Conservation (phyloP, 2,797 vertebrate species). For the Natrix natrix region DNA sequence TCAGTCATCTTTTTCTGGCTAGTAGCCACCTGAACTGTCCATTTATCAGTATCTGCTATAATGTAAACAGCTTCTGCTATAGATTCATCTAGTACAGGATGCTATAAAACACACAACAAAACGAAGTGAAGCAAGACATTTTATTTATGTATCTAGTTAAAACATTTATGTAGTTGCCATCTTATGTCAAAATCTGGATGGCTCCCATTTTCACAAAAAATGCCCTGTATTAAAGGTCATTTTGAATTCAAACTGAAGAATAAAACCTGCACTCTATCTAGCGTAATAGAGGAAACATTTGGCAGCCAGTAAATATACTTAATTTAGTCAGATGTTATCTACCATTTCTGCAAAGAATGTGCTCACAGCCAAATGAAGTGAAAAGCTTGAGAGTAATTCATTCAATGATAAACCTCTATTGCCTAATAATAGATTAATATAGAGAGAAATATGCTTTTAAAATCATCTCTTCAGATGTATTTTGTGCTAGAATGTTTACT, state of each 20-base stretch:
- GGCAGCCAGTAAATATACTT: slow-evolving; percentile 5
- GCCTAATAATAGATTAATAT: not conserved
- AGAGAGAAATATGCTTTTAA: not conserved
- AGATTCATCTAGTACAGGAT: slow-evolving; percentile 84
- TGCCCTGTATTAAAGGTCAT: slow-evolving; percentile 25
- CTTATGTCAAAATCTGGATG: not conserved
- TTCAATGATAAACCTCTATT: not conserved
- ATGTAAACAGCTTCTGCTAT: slow-evolving; percentile 85
- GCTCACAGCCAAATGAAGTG: not conserved
- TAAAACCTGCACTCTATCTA: not conserved
- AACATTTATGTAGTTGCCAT: not conserved
- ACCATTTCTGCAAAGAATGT: not conserved
- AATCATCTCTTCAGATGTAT: not conserved
- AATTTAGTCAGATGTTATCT: slow-evolving; percentile 7
- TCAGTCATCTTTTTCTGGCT: slow-evolving; percentile 80
- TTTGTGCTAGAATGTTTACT: not conserved
- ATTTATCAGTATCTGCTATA: slow-evolving; percentile 83
- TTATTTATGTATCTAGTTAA: not conserved
- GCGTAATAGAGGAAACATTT: not conserved
- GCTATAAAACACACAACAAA: slow-evolving; percentile 67
- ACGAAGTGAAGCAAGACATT: not conserved
- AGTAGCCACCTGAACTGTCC: slow-evolving; percentile 82
- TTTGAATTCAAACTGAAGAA: slow-evolving; percentile 37
- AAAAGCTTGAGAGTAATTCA: not conserved
- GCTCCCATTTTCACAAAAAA: slow-evolving; percentile 7